phyloP scores from a whole-genome alignment of 2,113 vertebrate species.

The Leucopsar rothschildi region DNA sequence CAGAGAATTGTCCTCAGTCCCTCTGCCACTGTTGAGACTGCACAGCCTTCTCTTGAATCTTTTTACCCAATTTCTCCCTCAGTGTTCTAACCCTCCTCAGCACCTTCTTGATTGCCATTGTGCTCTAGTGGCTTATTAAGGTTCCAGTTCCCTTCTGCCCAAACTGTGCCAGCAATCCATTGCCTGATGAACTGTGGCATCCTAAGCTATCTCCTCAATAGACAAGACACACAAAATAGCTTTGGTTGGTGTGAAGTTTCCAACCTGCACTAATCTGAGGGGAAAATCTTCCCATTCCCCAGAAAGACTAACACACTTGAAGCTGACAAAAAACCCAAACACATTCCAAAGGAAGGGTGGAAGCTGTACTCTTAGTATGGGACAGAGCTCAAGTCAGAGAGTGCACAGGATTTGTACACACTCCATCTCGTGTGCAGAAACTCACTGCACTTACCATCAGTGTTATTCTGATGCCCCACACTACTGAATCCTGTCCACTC shows the following conservation, averaged over 20 bases:
- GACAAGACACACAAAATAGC: neutral
- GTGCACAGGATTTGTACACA: neutral
- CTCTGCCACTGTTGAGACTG: neutral
- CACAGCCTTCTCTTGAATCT: neutral
- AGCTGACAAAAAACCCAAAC: neutral
- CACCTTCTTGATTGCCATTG: neutral
- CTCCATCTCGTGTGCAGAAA: neutral
- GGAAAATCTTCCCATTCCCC: neutral
- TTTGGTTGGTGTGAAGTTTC: neutral
- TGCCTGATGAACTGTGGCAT: neutral
- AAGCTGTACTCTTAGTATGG: neutral
- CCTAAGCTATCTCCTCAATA: neutral
- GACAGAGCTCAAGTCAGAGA: neutral
- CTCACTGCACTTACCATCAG: neutral
- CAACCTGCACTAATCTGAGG: neutral
- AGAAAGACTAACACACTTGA: neutral
- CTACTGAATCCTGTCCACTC: neutral
- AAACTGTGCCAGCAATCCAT: neutral
- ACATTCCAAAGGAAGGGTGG: neutral
- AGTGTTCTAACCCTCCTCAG: neutral
- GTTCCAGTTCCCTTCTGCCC: neutral
- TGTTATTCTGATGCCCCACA: neutral
- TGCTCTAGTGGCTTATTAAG: neutral
- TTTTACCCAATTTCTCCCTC: neutral
- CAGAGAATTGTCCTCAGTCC: neutral